Conservation (phyloP, 2,797 vertebrate species). For the Falco rusticolus region DNA sequence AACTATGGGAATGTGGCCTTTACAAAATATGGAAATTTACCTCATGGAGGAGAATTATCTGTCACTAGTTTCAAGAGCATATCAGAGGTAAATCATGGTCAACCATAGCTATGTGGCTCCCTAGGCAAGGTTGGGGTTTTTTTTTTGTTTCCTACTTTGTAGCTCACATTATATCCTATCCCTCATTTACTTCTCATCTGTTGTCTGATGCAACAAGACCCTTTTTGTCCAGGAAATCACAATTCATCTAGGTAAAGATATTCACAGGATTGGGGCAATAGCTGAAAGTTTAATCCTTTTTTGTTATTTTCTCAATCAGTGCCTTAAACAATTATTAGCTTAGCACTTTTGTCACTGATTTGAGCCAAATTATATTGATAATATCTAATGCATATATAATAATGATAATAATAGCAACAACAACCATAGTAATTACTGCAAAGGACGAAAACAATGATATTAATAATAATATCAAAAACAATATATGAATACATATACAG, state of each 20-base stretch:
- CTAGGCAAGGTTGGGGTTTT: not conserved
- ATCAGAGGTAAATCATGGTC: not conserved
- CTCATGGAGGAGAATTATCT: not conserved
- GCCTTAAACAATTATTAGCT: not conserved
- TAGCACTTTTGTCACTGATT: not conserved
- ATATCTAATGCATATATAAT: not conserved
- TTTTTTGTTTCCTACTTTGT: not conserved
- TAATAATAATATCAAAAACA: not conserved
- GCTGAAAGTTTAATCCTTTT: not conserved
- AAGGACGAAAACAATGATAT: not conserved
- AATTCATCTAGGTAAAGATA: not conserved
- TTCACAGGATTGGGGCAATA: not conserved
- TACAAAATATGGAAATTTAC: not conserved
- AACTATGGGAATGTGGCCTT: not conserved
- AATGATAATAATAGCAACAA: not conserved
- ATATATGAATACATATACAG: not conserved
- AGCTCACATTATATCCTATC: not conserved
- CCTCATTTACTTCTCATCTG: not conserved
- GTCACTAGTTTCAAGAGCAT: not conserved
- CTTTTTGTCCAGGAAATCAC: not conserved
- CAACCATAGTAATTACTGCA: not conserved
- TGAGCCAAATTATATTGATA: not conserved
- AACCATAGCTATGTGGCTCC: not conserved
- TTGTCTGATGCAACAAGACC: not conserved
- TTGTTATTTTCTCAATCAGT: not conserved